Evolutionary conservation across 64 coral and sea anemone species (phyloP).

Genomic region (Anthopleura sola): DNA sequence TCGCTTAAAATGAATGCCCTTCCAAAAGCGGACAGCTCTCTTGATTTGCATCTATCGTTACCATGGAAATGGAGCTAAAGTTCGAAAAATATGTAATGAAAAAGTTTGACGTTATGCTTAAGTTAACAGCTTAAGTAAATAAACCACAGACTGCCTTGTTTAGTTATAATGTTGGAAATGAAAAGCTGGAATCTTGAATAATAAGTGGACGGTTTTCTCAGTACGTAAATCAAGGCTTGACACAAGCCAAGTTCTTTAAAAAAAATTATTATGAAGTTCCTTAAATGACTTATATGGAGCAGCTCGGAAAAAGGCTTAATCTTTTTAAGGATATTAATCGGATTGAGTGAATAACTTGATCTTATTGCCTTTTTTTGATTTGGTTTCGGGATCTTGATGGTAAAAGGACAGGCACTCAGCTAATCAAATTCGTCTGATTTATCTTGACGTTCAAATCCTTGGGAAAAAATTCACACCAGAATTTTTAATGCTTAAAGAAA

Average conservation of each 20-base stretch:
- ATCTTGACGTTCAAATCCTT: too few species aligned
- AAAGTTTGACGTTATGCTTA: constrained; percentile 8
- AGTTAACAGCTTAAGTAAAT: constrained; percentile 21
- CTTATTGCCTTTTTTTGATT: too few species aligned
- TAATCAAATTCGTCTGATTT: too few species aligned
- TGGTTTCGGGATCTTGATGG: too few species aligned
- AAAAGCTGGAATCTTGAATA: background rate
- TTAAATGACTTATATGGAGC: background rate
- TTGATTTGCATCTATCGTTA: constrained; percentile 11
- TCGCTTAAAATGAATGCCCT: background rate
- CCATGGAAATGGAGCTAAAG: background rate
- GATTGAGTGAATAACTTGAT: too few species aligned
- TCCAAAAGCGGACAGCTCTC: background rate
- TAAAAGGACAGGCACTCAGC: too few species aligned
- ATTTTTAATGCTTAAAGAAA: too few species aligned
- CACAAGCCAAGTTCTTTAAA: too few species aligned
- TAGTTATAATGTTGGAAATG: background rate
- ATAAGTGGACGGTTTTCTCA: background rate
- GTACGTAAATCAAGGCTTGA: background rate
- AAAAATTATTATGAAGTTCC: background rate
- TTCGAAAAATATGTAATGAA: constrained; percentile 2
- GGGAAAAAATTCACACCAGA: too few species aligned
- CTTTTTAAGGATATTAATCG: too few species aligned
- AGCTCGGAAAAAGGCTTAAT: too few species aligned
- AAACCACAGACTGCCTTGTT: constrained; percentile 6